Evolutionary conservation across 1,140 invertebrate genomes (phyloP).

Genomic region (Drosophila paulistorum): DNA sequence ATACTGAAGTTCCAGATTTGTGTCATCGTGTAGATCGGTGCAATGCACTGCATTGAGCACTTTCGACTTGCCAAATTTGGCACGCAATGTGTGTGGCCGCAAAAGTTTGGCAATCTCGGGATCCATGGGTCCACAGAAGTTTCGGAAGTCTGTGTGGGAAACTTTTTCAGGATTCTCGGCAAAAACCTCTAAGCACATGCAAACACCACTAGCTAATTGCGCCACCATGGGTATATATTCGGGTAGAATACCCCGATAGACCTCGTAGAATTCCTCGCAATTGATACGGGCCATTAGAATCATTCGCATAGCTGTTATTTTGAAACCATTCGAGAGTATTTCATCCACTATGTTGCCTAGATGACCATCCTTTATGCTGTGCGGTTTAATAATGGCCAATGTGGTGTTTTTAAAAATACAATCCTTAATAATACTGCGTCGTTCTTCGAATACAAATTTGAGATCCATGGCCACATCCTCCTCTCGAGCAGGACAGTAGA

Average conservation of each 20-base stretch:
- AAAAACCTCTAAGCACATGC: slow-evolving; percentile 93
- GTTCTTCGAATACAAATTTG: slow-evolving; percentile 87
- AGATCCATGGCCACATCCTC: slow-evolving; percentile 86
- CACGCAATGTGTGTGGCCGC: slow-evolving; percentile 92
- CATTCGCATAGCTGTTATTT: slow-evolving; percentile 91
- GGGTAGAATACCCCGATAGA: slow-evolving; percentile 94
- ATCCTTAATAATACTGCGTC: slow-evolving; percentile 53
- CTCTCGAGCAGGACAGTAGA: slow-evolving; percentile 87
- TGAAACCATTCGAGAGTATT: slow-evolving; percentile 90
- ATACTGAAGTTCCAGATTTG: slow-evolving; percentile 91
- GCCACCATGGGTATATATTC: slow-evolving; percentile 94
- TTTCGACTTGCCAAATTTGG: slow-evolving; percentile 92
- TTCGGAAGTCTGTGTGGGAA: slow-evolving; percentile 89
- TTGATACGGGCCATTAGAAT: slow-evolving; percentile 90
- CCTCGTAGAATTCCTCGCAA: slow-evolving; percentile 95
- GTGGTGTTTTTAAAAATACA: slow-evolving; percentile 84
- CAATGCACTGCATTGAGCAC: slow-evolving; percentile 96
- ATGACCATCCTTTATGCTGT: slow-evolving; percentile 90
- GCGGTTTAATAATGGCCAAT: slow-evolving; percentile 96
- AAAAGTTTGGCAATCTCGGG: slow-evolving; percentile 93
- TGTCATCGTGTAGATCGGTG: slow-evolving; percentile 95
- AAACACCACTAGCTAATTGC: slow-evolving; percentile 92
- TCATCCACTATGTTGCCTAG: slow-evolving; percentile 89
- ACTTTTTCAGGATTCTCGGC: slow-evolving; percentile 85
- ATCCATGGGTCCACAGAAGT: slow-evolving; percentile 93